A percentile compares a stretch with the other conserved stretches of the same genome.
Evolutionary conservation across 2,113 vertebrate species (phyloP).

Genomic region (Bettongia penicillata): DNA sequence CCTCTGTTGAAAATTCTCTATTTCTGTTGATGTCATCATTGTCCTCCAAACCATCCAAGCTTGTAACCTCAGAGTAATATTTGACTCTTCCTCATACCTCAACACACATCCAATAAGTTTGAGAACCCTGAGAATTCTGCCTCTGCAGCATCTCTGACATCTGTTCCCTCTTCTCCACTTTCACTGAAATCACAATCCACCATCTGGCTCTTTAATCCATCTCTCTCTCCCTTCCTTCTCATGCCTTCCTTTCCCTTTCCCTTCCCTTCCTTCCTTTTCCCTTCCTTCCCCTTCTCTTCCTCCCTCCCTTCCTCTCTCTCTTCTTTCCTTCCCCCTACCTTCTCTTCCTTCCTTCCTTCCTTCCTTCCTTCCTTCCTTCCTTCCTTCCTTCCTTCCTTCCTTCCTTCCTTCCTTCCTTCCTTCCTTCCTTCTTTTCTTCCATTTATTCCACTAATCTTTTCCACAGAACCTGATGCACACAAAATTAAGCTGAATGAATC

Average conservation of each 20-base stretch:
- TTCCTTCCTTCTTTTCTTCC: too few relatives aligned
- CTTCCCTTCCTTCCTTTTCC: too few relatives aligned
- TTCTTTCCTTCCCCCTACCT: too few relatives aligned
- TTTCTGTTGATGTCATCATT: not conserved
- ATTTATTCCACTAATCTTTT: not conserved
- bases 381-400: too few relatives aligned
- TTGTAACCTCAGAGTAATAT: not conserved
- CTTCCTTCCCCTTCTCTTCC: accelerated
- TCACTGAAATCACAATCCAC: not conserved
- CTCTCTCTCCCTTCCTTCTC: not conserved
- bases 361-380: too few relatives aligned
- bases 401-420: too few relatives aligned
- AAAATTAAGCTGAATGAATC: not conserved
- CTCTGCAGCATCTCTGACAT: not conserved
- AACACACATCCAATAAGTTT: not conserved
- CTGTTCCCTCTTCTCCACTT: not conserved
- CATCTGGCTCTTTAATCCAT: not conserved
- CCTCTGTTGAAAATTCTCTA: not conserved
- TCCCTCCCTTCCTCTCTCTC: too few relatives aligned
- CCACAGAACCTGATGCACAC: not conserved
- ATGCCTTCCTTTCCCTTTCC: too few relatives aligned
- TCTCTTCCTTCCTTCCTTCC: too few relatives aligned
- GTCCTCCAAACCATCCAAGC: not conserved
- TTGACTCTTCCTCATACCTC: not conserved
- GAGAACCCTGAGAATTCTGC: not conserved